Evolutionary conservation across 2,113 vertebrate species (phyloP).

Genomic region (Crotalus tigris): DNA sequence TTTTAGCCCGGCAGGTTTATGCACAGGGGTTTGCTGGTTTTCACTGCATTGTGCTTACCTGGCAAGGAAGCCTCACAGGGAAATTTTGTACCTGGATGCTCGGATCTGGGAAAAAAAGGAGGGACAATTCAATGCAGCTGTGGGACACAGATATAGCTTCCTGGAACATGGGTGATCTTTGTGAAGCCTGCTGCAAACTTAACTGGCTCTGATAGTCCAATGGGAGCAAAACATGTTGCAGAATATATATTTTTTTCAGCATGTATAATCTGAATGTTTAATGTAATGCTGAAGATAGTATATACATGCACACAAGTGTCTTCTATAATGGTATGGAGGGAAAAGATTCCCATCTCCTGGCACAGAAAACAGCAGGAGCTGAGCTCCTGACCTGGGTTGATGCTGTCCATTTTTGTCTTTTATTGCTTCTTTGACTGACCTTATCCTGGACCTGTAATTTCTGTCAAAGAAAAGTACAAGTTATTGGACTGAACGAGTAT

Average conservation of each 20-base stretch:
- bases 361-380: background rate
- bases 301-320: background rate
- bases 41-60: background rate
- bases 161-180: no score
- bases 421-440: background rate
- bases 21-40: background rate
- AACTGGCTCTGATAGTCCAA: background rate
- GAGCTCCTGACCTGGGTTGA: background rate
- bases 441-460: background rate
- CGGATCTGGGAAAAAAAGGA: background rate
- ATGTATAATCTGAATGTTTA: background rate
- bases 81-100: background rate
- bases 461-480: background rate
- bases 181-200: background rate
- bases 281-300: background rate
- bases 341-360: background rate
- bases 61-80: no score
- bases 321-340: background rate
- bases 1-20: background rate
- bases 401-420: background rate
- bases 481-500: background rate
- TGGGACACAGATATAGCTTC: background rate
- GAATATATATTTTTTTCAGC: background rate
- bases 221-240: background rate
- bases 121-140: background rate